These are phyloP conservation scores for Marcusenius ussheri DNA, from an alignment of 2,113 vertebrate genomes.

Conservation along the genomic window DNA sequence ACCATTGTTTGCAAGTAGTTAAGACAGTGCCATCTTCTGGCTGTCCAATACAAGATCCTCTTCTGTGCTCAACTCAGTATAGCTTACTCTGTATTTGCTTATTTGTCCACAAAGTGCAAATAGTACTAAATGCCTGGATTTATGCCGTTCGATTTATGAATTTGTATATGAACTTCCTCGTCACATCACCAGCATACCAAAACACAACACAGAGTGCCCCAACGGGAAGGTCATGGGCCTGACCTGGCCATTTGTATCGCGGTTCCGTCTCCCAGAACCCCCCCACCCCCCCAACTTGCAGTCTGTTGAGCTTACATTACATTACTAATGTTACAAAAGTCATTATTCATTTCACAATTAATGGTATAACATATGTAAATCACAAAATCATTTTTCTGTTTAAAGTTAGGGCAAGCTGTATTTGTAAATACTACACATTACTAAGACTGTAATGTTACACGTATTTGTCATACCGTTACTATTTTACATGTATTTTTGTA, in stretches of 20 bases:
- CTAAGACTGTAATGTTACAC: too few relatives aligned
- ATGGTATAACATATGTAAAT: too few relatives aligned
- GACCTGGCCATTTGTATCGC: not conserved
- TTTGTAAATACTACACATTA: too few relatives aligned
- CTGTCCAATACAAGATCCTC: not conserved
- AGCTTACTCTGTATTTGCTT: not conserved
- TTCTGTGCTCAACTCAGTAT: not conserved
- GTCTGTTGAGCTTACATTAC: too few relatives aligned
- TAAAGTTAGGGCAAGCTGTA: too few relatives aligned
- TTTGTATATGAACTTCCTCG: not conserved
- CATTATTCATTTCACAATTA: too few relatives aligned
- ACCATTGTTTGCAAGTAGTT: not conserved
- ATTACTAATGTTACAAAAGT: too few relatives aligned
- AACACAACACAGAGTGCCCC: not conserved
- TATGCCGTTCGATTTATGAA: not conserved
- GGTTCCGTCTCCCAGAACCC: too few relatives aligned
- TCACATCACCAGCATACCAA: not conserved
- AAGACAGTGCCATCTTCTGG: slow-evolving; percentile 12
- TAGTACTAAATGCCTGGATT: not conserved
- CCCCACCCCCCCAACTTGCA: too few relatives aligned
- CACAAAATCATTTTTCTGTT: too few relatives aligned
- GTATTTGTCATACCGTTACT: too few relatives aligned
- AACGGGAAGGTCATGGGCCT: not conserved
- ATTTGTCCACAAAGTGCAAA: not conserved
- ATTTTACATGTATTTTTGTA: too few relatives aligned